phyloP scores from a whole-genome alignment of 2,888 invertebrate species.

The Acrobasis suavella region DNA sequence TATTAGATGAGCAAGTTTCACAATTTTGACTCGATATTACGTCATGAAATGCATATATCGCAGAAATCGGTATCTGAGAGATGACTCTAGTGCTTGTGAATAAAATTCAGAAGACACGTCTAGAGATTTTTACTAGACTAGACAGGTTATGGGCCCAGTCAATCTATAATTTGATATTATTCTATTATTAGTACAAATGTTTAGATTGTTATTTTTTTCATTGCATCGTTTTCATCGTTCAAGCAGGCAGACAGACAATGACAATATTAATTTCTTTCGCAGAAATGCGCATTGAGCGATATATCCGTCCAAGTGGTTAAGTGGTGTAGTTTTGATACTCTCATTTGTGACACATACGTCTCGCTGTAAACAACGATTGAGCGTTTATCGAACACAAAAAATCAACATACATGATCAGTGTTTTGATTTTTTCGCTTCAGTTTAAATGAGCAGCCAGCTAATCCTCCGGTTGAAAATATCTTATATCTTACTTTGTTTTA shows the following conservation, averaged over 20 bases:
- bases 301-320: not conserved
- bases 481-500: too few relatives aligned
- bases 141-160: not conserved
- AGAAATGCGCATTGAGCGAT: not conserved
- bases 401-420: too few relatives aligned
- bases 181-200: too few relatives aligned
- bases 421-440: too few relatives aligned
- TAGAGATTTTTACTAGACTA: not conserved
- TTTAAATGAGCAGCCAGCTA: too few relatives aligned
- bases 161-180: not conserved
- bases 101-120: not conserved
- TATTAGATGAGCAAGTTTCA: not conserved
- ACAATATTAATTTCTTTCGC: not conserved
- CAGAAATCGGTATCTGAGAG: not conserved
- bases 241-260: not conserved
- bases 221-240: not conserved
- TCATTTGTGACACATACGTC: not conserved
- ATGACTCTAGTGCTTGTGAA: not conserved
- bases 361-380: too few relatives aligned
- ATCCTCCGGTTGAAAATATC: too few relatives aligned
- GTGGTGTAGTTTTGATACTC: not conserved
- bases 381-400: too few relatives aligned
- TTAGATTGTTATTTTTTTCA: not conserved
- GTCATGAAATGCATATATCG: not conserved
- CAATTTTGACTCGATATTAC: not conserved